Evolutionary conservation across 1,140 invertebrate species (phyloP), one percentile per base, ranked within the genome.

Genomic region (Agraylea sexmaculata): DNA sequence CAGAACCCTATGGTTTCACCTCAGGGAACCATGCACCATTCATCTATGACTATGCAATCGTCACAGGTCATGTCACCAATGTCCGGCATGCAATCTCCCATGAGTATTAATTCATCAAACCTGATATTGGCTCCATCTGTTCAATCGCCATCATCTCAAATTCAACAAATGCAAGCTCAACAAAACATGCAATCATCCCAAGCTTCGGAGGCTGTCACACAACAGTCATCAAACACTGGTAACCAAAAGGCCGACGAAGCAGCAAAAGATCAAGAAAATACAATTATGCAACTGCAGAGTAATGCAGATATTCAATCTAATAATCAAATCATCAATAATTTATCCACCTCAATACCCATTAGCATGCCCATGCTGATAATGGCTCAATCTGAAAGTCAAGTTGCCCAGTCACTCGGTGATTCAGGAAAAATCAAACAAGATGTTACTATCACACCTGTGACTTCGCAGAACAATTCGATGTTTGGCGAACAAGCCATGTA

Each of bases 201-300:
- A 45, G 28, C 48, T 25, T 31, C 50, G 8, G 36, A 46, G 33
- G 47, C 50, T 7, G 45, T 42, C n/a, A 35, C 53, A 51, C 22
- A 57, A 51, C 28, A 53, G 3, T 4, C 13, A 53, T 45, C 51
- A 43, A 49, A 48, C 39, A 25, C 54, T 51, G 50, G 39, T 34
- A 41, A 52, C 36, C 27, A 13, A 42, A 19, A 12, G 37, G 32
- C 10, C 13, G n/a, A 13, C 22, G 19, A 19, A 18, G 22, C 19
- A 18, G 17, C 35, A 18, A 21, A 10, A 21, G n/a, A 37, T 17
- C 33, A 35, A 35, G 19, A 13, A 15, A 22, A 21, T 7, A n/a
- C 10, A 1, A 22, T 25, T 16, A 18, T 40, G 25, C 28, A 18
- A n/a, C 15, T 27, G 5, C 21, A 42, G 33, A 25, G 37, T 3